Percentiles rank a stretch among this genome's conserved stretches.
phyloP scores from a whole-genome alignment of 2,797 vertebrate genomes.

The Myotis pilosus region DNA sequence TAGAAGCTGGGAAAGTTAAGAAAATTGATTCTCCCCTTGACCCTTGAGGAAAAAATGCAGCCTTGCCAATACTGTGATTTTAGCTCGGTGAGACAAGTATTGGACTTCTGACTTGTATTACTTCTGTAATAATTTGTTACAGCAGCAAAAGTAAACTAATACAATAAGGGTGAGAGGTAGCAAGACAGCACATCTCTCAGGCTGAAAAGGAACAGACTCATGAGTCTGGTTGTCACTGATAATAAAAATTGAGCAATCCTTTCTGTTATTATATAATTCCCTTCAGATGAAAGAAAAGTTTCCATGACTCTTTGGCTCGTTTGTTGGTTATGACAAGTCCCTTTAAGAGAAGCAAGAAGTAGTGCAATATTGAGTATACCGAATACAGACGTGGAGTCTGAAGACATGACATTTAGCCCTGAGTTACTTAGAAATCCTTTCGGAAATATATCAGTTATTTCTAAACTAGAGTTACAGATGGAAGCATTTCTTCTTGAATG shows the following conservation, averaged over 20 bases:
- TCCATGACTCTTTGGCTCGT: neutral
- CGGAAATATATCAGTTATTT: slow-evolving; percentile 48
- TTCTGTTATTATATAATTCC: neutral
- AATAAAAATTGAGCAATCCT: neutral
- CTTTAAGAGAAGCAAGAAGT: neutral
- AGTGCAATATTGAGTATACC: neutral
- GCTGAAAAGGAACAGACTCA: neutral
- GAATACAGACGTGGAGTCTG: neutral
- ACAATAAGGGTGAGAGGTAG: neutral
- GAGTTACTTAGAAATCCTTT: slow-evolving; percentile 27
- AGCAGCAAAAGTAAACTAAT: neutral
- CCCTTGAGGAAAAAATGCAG: neutral
- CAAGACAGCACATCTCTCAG: neutral
- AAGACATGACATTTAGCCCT: neutral
- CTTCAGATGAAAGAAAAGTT: neutral
- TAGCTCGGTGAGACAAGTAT: neutral
- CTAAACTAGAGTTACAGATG: slow-evolving; percentile 59
- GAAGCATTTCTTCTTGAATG: slow-evolving; percentile 53
- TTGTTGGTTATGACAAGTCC: neutral
- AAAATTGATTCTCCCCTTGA: neutral
- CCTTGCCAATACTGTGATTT: neutral
- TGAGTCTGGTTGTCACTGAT: neutral
- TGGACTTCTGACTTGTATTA: neutral
- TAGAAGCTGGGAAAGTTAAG: neutral
- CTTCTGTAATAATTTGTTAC: neutral